Evolutionary conservation across 2,888 invertebrate species (phyloP).

Genomic region (Pseudoips prasinana): DNA sequence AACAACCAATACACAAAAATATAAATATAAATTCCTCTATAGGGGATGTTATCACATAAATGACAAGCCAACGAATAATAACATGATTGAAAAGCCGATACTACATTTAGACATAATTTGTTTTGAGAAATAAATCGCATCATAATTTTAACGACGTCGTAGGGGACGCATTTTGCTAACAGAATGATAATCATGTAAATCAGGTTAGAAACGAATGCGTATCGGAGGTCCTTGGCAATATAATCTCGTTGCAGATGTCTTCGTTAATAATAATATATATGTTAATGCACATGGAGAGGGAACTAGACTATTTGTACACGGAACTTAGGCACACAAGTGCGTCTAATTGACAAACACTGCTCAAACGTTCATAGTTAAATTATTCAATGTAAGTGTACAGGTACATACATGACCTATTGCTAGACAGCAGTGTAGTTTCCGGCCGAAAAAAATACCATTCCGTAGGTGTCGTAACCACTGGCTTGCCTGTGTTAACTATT

Average conservation of each 20-base stretch:
- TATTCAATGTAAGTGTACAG: too few relatives aligned
- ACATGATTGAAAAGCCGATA: constrained; percentile 14
- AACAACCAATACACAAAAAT: too few relatives aligned
- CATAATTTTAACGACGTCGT: constrained; percentile 30
- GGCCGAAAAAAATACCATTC: too few relatives aligned
- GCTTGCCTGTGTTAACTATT: too few relatives aligned
- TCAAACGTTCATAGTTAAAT: too few relatives aligned
- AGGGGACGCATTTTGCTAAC: constrained; percentile 36
- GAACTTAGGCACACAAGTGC: constrained; percentile 25
- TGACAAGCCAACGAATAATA: too few relatives aligned
- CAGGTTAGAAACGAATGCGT: constrained; percentile 22
- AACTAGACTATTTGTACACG: constrained; percentile 40
- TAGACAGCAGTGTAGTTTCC: too few relatives aligned
- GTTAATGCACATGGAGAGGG: constrained; percentile 28
- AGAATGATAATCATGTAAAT: constrained; percentile 55
- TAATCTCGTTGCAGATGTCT: background rate
- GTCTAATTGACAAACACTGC: too few relatives aligned
- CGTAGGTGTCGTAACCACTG: too few relatives aligned
- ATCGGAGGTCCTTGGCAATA: constrained; percentile 14
- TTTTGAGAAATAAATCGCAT: constrained; percentile 17
- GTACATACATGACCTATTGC: too few relatives aligned
- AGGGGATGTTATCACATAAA: too few relatives aligned
- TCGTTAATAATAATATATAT: background rate
- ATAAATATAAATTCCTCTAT: too few relatives aligned
- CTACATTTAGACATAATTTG: constrained; percentile 30